Conservation (phyloP, 2,888 invertebrate genomes). For the Smittia sp. region DNA sequence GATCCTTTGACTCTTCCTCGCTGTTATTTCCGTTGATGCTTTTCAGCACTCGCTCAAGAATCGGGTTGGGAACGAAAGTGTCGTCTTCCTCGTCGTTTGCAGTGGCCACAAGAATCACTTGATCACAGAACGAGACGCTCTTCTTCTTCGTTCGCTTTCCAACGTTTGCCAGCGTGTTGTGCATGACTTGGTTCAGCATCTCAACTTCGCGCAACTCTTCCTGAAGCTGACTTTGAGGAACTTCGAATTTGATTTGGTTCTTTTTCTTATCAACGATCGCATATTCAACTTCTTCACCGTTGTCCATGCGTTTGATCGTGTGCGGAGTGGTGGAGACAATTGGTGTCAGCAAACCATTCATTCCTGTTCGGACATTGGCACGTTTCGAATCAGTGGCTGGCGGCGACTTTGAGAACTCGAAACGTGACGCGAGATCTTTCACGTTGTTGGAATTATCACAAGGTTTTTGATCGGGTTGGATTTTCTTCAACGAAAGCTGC, state of each 20-base stretch:
- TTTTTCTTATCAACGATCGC: slow-evolving; percentile 41
- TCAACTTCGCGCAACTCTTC: slow-evolving; percentile 60
- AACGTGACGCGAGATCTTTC: slow-evolving; percentile 77
- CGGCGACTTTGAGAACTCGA: slow-evolving; percentile 61
- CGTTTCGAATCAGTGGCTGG: slow-evolving; percentile 5
- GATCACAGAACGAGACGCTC: slow-evolving; percentile 92
- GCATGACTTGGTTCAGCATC: slow-evolving; percentile 57
- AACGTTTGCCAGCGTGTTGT: slow-evolving; percentile 56
- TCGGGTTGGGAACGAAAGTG: slow-evolving; percentile 86
- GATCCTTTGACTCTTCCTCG: slow-evolving; percentile 42
- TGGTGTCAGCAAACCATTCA: slow-evolving; percentile 28
- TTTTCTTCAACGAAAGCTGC: slow-evolving; percentile 63
- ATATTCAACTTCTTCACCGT: slow-evolving; percentile 41
- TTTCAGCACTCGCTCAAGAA: slow-evolving; percentile 75
- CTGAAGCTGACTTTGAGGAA: slow-evolving; percentile 57
- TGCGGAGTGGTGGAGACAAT: slow-evolving; percentile 14
- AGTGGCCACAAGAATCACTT: slow-evolving; percentile 87
- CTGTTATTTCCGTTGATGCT: slow-evolving; percentile 48
- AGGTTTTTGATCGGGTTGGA: slow-evolving; percentile 45
- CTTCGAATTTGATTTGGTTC: slow-evolving; percentile 48
- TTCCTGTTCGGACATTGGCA: slow-evolving; percentile 41
- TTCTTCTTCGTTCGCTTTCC: slow-evolving; percentile 76
- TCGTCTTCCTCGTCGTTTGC: slow-evolving; percentile 90
- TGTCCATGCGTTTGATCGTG: slow-evolving; percentile 32
- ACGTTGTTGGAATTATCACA: slow-evolving; percentile 54